These are phyloP conservation scores for Drosophila kepulauana DNA, from an alignment of 1,140 invertebrate genomes.

Conservation along the genomic window DNA sequence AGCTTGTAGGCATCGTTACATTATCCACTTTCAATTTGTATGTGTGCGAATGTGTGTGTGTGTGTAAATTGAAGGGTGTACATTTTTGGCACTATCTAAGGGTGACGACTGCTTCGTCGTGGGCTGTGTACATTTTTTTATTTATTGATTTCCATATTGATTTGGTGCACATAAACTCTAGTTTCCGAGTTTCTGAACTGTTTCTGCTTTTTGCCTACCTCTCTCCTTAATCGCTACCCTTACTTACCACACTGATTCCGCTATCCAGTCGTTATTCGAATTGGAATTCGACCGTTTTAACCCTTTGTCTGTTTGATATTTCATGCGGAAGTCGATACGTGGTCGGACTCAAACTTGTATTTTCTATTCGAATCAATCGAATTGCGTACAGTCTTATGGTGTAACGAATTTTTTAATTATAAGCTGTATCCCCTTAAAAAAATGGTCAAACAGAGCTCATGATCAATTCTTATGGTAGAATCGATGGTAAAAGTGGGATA, in stretches of 20 bases:
- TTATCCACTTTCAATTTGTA: background rate
- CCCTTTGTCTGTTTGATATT: conserved; percentile 54
- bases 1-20: background rate
- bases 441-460: background rate
- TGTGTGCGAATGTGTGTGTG: conserved; percentile 1
- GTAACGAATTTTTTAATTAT: background rate
- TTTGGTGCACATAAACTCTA: conserved; percentile 44
- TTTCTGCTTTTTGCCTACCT: conserved; percentile 10
- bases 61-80: conserved; percentile 42
- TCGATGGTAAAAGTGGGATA: background rate
- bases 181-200: conserved; percentile 32
- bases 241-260: conserved; percentile 3
- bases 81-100: conserved; percentile 51
- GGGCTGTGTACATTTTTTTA: conserved; percentile 61
- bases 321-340: conserved; percentile 49
- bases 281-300: conserved; percentile 50
- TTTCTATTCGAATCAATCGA: conserved; percentile 8
- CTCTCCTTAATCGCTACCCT: conserved; percentile 26
- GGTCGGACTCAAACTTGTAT: conserved; percentile 1
- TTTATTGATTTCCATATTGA: conserved; percentile 76
- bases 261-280: conserved; percentile 8
- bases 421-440: background rate
- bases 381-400: background rate
- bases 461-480: background rate
- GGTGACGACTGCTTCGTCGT: conserved; percentile 59